Evolutionary conservation across 1,140 invertebrate genomes (phyloP), one percentile per base, ranked within the genome.

Genomic region (Bombus superbus): DNA sequence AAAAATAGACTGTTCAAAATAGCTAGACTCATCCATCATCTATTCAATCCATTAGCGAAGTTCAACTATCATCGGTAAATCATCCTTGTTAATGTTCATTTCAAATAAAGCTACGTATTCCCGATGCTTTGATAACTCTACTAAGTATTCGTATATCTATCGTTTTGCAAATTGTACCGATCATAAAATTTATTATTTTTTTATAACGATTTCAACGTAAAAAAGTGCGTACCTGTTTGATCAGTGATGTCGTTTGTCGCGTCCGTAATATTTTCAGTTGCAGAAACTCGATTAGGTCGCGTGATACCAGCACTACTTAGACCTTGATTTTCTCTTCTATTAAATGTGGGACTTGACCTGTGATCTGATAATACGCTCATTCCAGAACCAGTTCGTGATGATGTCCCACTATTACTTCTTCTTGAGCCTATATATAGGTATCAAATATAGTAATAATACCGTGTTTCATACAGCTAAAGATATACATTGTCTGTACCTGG

Each of bases 321-420:
- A 91, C 78, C 76, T 76, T 92, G 91, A 84, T 93, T 91, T 64
- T 92, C 85, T 79, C 85, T 93, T 53, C 83, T 87, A 18, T 40
- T 82, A 40, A 81, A 79, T 32, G 87, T 91, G 68, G 93, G 94
- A 93, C 93, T 95, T 73, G 87, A 87, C 76, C 92, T 94, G 32
- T 93, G 89, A 85, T 96, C 96, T 3, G 94, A 96, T 68, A 96
- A 92, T 40, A 94, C 93, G 89, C 95, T 96, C 88, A 96, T 94
- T 66, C 95, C 96, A 28, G 96, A 96, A 78, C 96, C 96, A 69
- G 94, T 95, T 86, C 96, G 93, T 8, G 96, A 96, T 11, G 96
- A 96, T 71, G 96, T 91, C 6, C 96, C 96, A 88, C 96, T 96
- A 66, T 96, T 96, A 77, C 95, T 96, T 84, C 95, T 92, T 88